Percentiles rank a stretch among this genome's conserved stretches.
Conservation (phyloP, 2,113 vertebrate species). For the Gallinago jamesoni region DNA sequence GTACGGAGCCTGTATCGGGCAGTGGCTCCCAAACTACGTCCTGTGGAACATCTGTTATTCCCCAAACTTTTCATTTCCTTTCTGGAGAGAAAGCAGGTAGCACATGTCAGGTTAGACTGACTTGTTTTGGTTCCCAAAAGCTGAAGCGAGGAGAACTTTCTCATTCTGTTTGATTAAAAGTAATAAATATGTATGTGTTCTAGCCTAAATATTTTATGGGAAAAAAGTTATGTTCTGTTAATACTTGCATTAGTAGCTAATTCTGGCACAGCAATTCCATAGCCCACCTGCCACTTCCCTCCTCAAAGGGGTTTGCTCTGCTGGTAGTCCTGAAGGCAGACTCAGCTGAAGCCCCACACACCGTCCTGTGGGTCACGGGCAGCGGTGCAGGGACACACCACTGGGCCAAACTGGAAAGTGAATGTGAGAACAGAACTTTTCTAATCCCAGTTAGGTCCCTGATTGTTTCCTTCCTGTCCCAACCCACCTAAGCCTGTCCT, state of each 20-base stretch:
- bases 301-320: background rate
- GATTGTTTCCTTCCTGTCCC: too few species aligned
- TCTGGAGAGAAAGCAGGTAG: background rate
- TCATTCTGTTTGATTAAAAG: constrained; percentile 29
- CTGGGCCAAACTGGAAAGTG: background rate
- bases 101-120: background rate
- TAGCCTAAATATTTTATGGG: constrained; percentile 10
- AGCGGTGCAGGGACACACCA: background rate
- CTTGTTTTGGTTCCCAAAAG: background rate
- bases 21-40: background rate
- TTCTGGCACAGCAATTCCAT: background rate
- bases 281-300: background rate
- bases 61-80: background rate
- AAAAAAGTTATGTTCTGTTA: background rate
- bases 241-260: background rate
- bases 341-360: background rate
- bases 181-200: constrained; percentile 24
- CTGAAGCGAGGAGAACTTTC: background rate
- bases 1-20: too few species aligned
- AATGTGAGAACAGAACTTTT: background rate
- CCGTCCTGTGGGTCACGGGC: fast-evolving
- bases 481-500: background rate
- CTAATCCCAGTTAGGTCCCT: fast-evolving
- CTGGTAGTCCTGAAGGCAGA: background rate
- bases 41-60: background rate